Evolutionary conservation across 2,113 vertebrate species (phyloP), one percentile per base, ranked within the genome.

Genomic region (Stictonetta naevosa): DNA sequence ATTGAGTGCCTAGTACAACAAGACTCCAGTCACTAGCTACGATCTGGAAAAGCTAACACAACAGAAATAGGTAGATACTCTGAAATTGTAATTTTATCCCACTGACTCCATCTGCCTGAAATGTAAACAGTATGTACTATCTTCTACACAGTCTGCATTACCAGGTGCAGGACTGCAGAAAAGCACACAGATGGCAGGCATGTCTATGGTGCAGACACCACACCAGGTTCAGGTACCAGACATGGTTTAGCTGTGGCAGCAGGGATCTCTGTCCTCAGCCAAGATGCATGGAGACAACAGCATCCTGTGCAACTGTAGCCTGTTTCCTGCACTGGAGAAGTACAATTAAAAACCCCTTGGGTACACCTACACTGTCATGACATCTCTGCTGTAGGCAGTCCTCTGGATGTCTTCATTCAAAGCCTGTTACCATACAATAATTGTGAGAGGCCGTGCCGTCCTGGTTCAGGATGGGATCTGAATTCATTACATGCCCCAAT

Each of bases 51-150:
- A 36, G 34, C 16, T 21, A 28, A 0, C 1, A 40, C 34, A 22
- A 21, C 2, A 34, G 0, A 1, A 63, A 56, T 31, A 17, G 10
- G 14, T 40, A n/a, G 46, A 19, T 36, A 36, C 4, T 48, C 40
- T 50, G 68, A 75, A 78, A 63, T 0, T 14, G 21, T 71, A 59
- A 55, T 83, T 58, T 89, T 42, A 77, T 56, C 5, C 7, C 14
- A 20, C 25, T 67, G 71, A 36, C 33, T 36, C 29, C 33, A 6
- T 10, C 15, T 1, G 6, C 13, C 31, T 38, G 40, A 56, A 83
- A 85, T 74, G 25, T 16, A 75, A 60, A 22, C 1, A 0, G 13
- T 13, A 9, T 0, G 1, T 34, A 34, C 15, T 13, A 3, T 22
- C 10, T 36, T 50, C 48, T 40, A 13, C 1, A 22, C 3, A 13